A percentile compares a stretch with the other conserved stretches of the same genome.
Conservation (phyloP, 2,113 vertebrate species). For the Forbesichthys papilliferus region DNA sequence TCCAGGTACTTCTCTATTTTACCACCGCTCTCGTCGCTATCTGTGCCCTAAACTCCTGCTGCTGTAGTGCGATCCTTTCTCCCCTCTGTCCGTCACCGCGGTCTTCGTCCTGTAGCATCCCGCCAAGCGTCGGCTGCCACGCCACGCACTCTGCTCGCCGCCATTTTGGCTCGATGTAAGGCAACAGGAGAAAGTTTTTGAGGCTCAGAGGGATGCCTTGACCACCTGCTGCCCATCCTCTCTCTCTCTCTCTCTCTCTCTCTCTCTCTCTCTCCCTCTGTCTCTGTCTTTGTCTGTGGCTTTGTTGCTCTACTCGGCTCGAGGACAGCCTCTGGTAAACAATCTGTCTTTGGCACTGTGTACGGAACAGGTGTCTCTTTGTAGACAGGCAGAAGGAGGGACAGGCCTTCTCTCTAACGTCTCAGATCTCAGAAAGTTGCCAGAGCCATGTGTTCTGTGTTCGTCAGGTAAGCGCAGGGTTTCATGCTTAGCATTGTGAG, state of each 20-base stretch:
- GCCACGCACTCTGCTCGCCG: slow-evolving; percentile 54
- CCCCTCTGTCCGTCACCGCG: slow-evolving; percentile 40
- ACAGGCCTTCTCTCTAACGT: slow-evolving; percentile 25
- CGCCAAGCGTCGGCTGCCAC: slow-evolving; percentile 56
- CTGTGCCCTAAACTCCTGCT: slow-evolving; percentile 16
- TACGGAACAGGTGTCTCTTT: slow-evolving; percentile 63
- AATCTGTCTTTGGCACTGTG: slow-evolving; percentile 38
- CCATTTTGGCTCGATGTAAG: slow-evolving; percentile 68
- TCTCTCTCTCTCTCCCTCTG: slow-evolving; percentile 1
- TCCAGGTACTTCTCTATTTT: slow-evolving; percentile 73
- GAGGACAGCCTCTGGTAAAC: slow-evolving; percentile 36
- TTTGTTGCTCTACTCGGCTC: slow-evolving; percentile 16
- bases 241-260: not conserved
- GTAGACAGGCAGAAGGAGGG: slow-evolving; percentile 35
- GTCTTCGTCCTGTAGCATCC: slow-evolving; percentile 41
- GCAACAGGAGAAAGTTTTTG: slow-evolving; percentile 62
- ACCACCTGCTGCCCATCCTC: slow-evolving; percentile 37
- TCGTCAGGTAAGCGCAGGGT: slow-evolving; percentile 21
- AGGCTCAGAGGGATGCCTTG: slow-evolving; percentile 35
- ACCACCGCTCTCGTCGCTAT: slow-evolving; percentile 50
- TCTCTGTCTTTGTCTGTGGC: not conserved
- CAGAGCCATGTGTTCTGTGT: slow-evolving; percentile 14
- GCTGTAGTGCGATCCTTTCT: slow-evolving; percentile 31
- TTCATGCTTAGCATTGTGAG: slow-evolving; percentile 17
- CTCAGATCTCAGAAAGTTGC: slow-evolving; percentile 39